Percentiles rank a stretch among this genome's conserved stretches.
Conservation (phyloP, 2,888 invertebrate genomes). For the Parnassius smintheus region DNA sequence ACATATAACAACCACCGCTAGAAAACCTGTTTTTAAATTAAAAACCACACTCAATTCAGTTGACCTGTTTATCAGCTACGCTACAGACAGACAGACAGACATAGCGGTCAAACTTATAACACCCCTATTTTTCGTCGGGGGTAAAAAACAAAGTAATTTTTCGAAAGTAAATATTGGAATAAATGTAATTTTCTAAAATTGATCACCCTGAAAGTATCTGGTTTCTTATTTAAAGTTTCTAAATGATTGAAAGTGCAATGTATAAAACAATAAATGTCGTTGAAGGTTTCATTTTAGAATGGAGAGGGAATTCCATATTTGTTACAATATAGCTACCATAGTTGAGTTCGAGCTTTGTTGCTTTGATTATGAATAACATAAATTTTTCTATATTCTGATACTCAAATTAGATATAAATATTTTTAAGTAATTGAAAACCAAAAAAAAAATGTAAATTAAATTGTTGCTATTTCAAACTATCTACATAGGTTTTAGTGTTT, state of each 20-base stretch:
- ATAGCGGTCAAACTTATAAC: no score
- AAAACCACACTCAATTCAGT: no score
- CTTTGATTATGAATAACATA: conserved; percentile 19
- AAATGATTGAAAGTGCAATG: conserved; percentile 65
- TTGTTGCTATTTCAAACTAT: conserved; percentile 24
- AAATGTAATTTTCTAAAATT: not conserved
- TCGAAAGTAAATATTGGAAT: not conserved
- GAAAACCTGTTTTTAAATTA: no score
- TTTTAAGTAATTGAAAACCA: conserved; percentile 24
- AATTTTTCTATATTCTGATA: conserved; percentile 23
- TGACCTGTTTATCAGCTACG: no score
- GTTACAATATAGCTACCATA: conserved; percentile 17
- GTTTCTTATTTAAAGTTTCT: conserved; percentile 24
- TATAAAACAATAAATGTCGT: conserved; percentile 36
- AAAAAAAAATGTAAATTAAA: conserved; percentile 26
- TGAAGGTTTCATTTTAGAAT: conserved; percentile 39
- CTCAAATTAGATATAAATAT: conserved; percentile 25
- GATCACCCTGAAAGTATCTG: not conserved
- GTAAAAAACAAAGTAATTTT: not conserved
- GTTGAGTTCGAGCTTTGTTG: conserved; percentile 7
- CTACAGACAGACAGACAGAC: no score
- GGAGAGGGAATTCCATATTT: conserved; percentile 59
- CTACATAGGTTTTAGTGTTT: conserved; percentile 20
- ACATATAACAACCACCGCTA: no score
- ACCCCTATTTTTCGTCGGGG: no score